Conservation (phyloP, 1,140 invertebrate species). For the Berghia stephanieae region DNA sequence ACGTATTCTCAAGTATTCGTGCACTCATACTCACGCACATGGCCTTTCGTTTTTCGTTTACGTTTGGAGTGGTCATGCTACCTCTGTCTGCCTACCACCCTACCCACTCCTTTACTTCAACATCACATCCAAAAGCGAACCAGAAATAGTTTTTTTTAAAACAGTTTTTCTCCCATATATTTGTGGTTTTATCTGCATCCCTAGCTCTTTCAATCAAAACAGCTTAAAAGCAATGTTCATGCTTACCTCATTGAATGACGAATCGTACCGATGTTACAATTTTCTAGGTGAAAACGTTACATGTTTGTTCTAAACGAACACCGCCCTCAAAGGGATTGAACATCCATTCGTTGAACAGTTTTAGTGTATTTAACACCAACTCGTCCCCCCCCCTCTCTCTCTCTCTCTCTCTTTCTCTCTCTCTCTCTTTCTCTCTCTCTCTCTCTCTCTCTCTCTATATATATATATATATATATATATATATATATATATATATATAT, state of each 20-base stretch:
- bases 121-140: not conserved
- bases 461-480: not conserved
- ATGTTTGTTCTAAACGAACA: too few species aligned
- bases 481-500: not conserved
- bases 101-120: not conserved
- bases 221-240: too few species aligned
- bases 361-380: not conserved
- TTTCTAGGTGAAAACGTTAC: too few species aligned
- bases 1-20: not conserved
- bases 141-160: not conserved
- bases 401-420: conserved; percentile 10
- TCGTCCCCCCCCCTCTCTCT: not conserved
- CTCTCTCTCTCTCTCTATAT: not conserved
- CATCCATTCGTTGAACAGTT: not conserved
- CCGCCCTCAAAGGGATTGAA: too few species aligned
- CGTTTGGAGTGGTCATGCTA: not conserved
- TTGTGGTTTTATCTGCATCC: not conserved
- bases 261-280: not conserved
- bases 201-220: not conserved
- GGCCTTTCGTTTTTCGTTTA: not conserved
- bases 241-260: not conserved
- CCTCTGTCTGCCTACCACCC: not conserved
- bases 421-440: not conserved
- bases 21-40: not conserved
- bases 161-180: too few species aligned